Percentiles rank a stretch among this genome's conserved stretches.
These are phyloP conservation scores for Phataginus tricuspis DNA, from an alignment of 2,797 vertebrate genomes.

Conservation along the genomic window DNA sequence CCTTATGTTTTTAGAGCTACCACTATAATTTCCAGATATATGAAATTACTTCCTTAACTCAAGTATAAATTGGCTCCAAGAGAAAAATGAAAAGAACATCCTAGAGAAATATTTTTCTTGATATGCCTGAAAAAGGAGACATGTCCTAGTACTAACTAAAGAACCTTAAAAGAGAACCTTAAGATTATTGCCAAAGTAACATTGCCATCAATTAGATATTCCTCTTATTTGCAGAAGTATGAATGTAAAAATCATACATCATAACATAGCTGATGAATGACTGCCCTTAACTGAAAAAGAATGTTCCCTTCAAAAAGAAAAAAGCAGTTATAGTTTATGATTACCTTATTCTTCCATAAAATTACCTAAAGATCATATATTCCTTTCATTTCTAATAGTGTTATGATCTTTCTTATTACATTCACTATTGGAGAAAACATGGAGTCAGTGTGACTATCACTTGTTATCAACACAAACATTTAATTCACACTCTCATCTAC, in stretches of 20 bases:
- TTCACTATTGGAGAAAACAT: neutral
- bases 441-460: neutral
- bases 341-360: constrained; percentile 33
- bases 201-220: neutral
- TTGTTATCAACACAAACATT: constrained; percentile 15
- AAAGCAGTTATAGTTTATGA: constrained; percentile 3
- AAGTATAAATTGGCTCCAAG: neutral
- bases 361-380: neutral
- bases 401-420: neutral
- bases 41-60: constrained; percentile 4
- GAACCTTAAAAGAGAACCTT: neutral
- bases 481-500: constrained; percentile 15
- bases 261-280: neutral
- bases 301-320: constrained; percentile 15
- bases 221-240: neutral
- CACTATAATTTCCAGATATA: neutral
- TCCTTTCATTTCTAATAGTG: constrained; percentile 16
- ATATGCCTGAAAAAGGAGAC: neutral
- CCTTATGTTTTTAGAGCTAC: neutral
- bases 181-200: constrained; percentile 28
- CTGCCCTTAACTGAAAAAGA: constrained; percentile 21
- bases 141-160: neutral
- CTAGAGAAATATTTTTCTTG: constrained; percentile 38
- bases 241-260: constrained; percentile 1
- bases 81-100: neutral